A percentile compares a stretch with the other conserved stretches of the same genome.
phyloP scores from a whole-genome alignment of 2,888 invertebrate genomes.

The Sialis fuliginosa region DNA sequence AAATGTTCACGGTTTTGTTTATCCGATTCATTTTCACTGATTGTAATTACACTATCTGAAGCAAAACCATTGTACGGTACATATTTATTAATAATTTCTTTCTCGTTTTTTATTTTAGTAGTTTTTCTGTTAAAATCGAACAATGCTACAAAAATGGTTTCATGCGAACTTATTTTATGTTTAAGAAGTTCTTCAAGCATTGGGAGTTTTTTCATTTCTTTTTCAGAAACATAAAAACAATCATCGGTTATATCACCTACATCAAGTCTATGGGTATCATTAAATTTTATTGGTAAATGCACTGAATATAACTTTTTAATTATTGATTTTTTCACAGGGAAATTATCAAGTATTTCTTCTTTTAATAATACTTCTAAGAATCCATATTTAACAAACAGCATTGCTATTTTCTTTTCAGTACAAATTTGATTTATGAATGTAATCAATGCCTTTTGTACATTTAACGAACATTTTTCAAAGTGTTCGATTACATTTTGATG shows the following conservation, averaged over 20 bases:
- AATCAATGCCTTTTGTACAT: background rate
- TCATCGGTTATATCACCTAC: constrained; percentile 38
- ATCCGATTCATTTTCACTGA: too few relatives aligned
- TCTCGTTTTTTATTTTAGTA: background rate
- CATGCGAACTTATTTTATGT: constrained; percentile 16
- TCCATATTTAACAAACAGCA: background rate
- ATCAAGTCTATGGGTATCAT: constrained; percentile 38
- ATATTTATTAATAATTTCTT: background rate
- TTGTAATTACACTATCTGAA: too few relatives aligned
- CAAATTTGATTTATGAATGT: constrained; percentile 1
- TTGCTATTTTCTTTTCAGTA: background rate
- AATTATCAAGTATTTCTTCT: constrained; percentile 22
- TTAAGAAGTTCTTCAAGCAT: constrained; percentile 18
- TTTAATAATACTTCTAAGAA: constrained; percentile 9
- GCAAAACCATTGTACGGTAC: background rate
- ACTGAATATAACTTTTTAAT: constrained; percentile 37
- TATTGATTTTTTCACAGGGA: constrained; percentile 37
- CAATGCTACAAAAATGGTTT: constrained; percentile 18
- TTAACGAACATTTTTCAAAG: background rate
- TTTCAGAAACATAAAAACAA: background rate
- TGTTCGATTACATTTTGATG: background rate
- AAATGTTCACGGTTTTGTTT: too few relatives aligned
- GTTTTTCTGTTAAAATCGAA: background rate
- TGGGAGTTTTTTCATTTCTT: constrained; percentile 14
- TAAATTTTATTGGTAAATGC: constrained; percentile 43